phyloP scores from a whole-genome alignment of 2,113 vertebrate genomes.

The Eretmochelys imbricata region DNA sequence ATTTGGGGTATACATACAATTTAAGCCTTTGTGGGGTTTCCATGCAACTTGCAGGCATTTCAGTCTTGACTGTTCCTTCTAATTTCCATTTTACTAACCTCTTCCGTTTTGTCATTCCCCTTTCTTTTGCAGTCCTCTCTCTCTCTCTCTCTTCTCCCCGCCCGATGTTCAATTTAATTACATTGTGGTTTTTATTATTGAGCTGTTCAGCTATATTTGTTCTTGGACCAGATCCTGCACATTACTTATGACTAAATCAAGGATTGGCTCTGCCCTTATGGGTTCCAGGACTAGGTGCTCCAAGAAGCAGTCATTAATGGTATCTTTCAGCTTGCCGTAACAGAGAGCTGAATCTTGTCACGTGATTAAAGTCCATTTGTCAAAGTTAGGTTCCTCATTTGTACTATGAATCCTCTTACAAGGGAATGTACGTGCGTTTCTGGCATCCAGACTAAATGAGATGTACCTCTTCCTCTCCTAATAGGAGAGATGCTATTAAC shows the following conservation, averaged over 20 bases:
- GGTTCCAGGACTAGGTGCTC: neutral
- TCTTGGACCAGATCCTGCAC: neutral
- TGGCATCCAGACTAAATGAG: neutral
- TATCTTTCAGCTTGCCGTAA: neutral
- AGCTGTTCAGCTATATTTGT: neutral
- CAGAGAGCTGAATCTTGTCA: neutral
- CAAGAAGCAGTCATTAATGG: neutral
- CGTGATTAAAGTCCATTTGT: neutral
- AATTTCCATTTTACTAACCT: neutral
- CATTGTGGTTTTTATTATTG: neutral
- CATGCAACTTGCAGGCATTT: neutral
- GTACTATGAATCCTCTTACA: neutral
- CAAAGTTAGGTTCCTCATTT: neutral
- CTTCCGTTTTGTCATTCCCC: neutral
- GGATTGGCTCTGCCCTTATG: neutral
- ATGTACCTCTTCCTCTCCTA: neutral
- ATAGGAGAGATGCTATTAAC: neutral
- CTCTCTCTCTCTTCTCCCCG: accelerated
- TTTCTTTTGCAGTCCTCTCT: neutral
- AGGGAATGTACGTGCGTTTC: neutral
- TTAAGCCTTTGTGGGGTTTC: neutral
- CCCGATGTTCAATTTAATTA: neutral
- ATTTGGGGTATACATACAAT: neutral
- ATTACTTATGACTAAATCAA: neutral
- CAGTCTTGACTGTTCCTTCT: neutral